These are phyloP conservation scores for Chelonus insularis DNA, from an alignment of 1,140 invertebrate species.

Conservation along the genomic window DNA sequence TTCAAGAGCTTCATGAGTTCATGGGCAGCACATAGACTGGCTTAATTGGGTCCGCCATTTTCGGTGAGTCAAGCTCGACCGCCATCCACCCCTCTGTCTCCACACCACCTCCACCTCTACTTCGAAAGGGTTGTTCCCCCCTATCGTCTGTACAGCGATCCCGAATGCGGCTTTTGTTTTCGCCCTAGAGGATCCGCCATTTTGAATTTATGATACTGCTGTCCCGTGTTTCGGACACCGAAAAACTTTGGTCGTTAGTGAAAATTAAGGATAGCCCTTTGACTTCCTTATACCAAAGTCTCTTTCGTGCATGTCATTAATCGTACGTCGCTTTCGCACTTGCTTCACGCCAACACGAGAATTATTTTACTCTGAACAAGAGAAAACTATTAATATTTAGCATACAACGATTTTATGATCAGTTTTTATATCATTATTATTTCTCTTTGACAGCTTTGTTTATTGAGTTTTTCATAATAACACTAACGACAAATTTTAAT, in stretches of 20 bases:
- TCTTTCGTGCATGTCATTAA: no score
- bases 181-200: constrained; percentile 53
- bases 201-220: constrained; percentile 60
- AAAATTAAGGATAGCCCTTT: constrained; percentile 42
- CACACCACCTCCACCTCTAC: constrained; percentile 12
- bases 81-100: constrained; percentile 33
- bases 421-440: no score
- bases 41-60: constrained; percentile 61
- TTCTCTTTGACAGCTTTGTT: no score
- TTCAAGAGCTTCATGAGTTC: background rate
- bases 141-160: constrained; percentile 24
- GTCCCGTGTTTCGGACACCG: constrained; percentile 50
- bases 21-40: constrained; percentile 24
- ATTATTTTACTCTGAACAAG: no score
- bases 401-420: no score
- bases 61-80: constrained; percentile 51
- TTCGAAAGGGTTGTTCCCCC: constrained; percentile 52
- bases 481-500: no score
- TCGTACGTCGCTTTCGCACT: no score
- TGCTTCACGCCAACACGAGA: no score
- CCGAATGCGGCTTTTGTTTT: constrained; percentile 58
- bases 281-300: no score
- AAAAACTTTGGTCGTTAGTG: constrained; percentile 60
- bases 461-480: no score
- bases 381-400: no score